Percentiles rank a stretch among this genome's conserved stretches.
Evolutionary conservation across 2,888 invertebrate genomes (phyloP).

Genomic region (Megamerina dolium): DNA sequence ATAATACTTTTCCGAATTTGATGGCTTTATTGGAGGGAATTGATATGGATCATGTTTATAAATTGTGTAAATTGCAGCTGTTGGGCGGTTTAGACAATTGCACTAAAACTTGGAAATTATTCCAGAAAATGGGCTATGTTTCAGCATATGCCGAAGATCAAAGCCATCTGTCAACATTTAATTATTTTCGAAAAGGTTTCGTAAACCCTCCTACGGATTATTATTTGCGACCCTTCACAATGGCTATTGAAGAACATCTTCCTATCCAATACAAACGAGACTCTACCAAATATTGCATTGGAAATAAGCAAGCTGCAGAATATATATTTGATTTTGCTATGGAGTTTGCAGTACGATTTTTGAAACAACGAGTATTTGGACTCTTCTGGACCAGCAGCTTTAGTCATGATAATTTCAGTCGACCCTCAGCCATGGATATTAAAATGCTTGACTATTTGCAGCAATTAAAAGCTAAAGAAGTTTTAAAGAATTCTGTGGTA

Average conservation of each 20-base stretch:
- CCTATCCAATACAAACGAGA: slow-evolving; percentile 28
- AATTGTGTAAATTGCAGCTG: slow-evolving; percentile 49
- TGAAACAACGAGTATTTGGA: slow-evolving; percentile 59
- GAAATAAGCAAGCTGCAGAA: slow-evolving; percentile 56
- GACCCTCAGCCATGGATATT: slow-evolving; percentile 58
- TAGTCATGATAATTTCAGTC: slow-evolving; percentile 60
- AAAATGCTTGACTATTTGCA: slow-evolving; percentile 55
- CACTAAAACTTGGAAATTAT: slow-evolving; percentile 70
- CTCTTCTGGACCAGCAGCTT: slow-evolving; percentile 73
- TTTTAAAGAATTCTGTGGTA: slow-evolving; percentile 55
- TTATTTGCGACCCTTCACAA: slow-evolving; percentile 65
- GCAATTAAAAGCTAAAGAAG: slow-evolving; percentile 53
- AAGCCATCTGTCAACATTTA: slow-evolving; percentile 59
- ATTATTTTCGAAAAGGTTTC: slow-evolving; percentile 63
- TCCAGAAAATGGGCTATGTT: slow-evolving; percentile 60
- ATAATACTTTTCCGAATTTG: slow-evolving; percentile 81
- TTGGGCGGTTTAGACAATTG: slow-evolving; percentile 59
- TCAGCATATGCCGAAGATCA: slow-evolving; percentile 76
- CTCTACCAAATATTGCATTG: slow-evolving; percentile 54
- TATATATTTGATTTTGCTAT: slow-evolving; percentile 60
- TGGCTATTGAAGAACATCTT: slow-evolving; percentile 58
- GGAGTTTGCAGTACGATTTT: slow-evolving; percentile 59
- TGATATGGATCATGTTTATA: slow-evolving; percentile 47
- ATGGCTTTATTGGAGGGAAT: slow-evolving; percentile 65
- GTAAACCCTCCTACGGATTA: slow-evolving; percentile 68